Conservation (phyloP, 2,888 invertebrate genomes). For the Temnothorax ravouxi region DNA sequence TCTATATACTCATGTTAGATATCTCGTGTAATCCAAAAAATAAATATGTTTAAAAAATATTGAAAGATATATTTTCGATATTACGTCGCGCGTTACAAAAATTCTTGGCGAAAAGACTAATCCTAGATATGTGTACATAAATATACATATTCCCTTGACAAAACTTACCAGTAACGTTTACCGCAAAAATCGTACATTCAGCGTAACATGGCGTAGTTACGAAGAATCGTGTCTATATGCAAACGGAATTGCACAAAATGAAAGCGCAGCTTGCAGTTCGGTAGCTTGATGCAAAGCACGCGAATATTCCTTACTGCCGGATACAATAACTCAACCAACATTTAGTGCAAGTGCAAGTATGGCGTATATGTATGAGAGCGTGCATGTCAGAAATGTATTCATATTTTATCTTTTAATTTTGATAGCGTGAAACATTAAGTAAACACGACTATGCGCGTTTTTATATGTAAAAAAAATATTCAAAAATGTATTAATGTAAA, state of each 20-base stretch:
- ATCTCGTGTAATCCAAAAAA: neutral
- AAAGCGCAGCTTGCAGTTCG: slow-evolving; percentile 75
- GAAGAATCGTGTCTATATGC: slow-evolving; percentile 75
- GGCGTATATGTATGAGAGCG: neutral
- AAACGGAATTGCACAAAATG: slow-evolving; percentile 75
- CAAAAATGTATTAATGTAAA: neutral
- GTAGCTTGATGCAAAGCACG: slow-evolving; percentile 73
- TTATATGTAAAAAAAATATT: neutral
- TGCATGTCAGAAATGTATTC: slow-evolving; percentile 4
- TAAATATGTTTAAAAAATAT: neutral
- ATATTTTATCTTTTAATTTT: slow-evolving; percentile 23
- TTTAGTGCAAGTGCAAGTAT: slow-evolving; percentile 49
- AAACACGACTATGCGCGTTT: neutral
- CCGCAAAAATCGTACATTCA: slow-evolving; percentile 69
- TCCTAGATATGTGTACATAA: slow-evolving; percentile 55
- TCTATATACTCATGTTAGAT: neutral
- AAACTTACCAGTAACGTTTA: slow-evolving; percentile 62
- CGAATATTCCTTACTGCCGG: slow-evolving; percentile 69
- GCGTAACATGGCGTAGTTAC: slow-evolving; percentile 68
- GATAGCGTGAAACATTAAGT: neutral
- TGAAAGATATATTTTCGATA: neutral
- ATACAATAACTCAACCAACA: slow-evolving; percentile 72
- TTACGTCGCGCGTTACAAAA: neutral
- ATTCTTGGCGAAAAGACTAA: slow-evolving; percentile 6
- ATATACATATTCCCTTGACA: slow-evolving; percentile 55